Evolutionary conservation across 2,888 invertebrate species (phyloP), one percentile per base, ranked within the genome.

Genomic region (Dryocosmus kuriphilus): DNA sequence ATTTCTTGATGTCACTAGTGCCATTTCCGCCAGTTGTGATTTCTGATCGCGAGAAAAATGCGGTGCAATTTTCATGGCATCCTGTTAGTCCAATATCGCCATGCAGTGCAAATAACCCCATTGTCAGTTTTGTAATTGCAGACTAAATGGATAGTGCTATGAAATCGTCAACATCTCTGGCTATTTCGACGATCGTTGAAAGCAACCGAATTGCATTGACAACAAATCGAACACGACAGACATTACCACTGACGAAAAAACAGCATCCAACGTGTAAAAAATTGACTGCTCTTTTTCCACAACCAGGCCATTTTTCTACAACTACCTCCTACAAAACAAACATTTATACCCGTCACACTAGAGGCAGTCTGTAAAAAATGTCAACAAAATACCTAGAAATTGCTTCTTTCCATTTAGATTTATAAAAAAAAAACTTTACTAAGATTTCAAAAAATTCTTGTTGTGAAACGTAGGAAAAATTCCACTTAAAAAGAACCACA

Each of bases 61-160:
- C 71, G 79, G 83, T 77, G 86, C 86, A 85, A 87, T 87, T 87
- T 85, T 84, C 84, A 80, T 79, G 83, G 85, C 85, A 84, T 86
- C 87, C 86, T 85, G 86, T 77, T 77, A 77, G 82, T 76, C 83
- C 83, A 83, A 86, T 85, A 82, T 81, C 78, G 82, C 79, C 78
- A 79, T 77, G 80, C 80, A 51, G 81, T 78, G 80, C 83, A 83
- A 86, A 86, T 86, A 85, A 79, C 77, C 77, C 78, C 74, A 85
- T 85, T 86, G 85, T 86, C 83, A 79, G 84, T 74, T 82, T 80
- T 82, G 83, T 82, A 87, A 85, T 84, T 83, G 83, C 83, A 63
- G 81, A 71, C 79, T 81, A 81, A 85, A 77, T 75, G 75, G 80
- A 82, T 82, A 79, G 75, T 73, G 65, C 77, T 75, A 61, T 67